A percentile compares a stretch with the other conserved stretches of the same genome.
Conservation (phyloP, 2,888 invertebrate species). For the Scrobipalpa costella region DNA sequence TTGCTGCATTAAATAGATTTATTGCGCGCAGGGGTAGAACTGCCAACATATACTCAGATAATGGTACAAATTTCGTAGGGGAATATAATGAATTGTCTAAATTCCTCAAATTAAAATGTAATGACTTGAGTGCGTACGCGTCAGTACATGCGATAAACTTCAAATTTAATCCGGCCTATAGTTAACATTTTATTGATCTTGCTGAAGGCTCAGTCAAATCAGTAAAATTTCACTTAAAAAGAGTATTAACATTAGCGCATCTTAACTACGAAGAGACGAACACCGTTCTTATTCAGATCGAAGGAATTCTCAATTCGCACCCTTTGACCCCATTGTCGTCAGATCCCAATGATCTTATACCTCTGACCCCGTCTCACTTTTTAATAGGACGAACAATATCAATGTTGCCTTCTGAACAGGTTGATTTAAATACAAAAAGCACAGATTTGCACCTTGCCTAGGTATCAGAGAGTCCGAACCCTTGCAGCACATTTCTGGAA, state of each 20-base stretch:
- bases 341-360: conserved; percentile 18
- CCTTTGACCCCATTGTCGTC: conserved; percentile 23
- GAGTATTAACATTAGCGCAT: conserved; percentile 12
- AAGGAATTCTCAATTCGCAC: conserved; percentile 18
- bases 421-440: no score
- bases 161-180: conserved; percentile 17
- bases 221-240: conserved; percentile 25
- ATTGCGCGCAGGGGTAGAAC: conserved; percentile 26
- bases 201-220: conserved; percentile 21
- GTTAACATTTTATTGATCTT: conserved; percentile 23
- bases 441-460: no score
- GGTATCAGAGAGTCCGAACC: no score
- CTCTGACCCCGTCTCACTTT: conserved; percentile 12
- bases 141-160: conserved; percentile 13
- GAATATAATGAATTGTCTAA: conserved; percentile 7
- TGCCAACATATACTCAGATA: conserved; percentile 24
- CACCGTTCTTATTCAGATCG: conserved; percentile 22
- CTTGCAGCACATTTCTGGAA: no score
- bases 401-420: no score
- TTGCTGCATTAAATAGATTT: conserved; percentile 27
- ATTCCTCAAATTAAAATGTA: conserved; percentile 12
- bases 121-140: conserved; percentile 4
- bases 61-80: conserved; percentile 29
- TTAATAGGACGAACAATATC: conserved; percentile 11
- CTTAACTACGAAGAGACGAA: conserved; percentile 26